Base-by-base conservation (phyloP, 2,888 invertebrate species). In the Psylliodes chrysocephalus region DNA sequence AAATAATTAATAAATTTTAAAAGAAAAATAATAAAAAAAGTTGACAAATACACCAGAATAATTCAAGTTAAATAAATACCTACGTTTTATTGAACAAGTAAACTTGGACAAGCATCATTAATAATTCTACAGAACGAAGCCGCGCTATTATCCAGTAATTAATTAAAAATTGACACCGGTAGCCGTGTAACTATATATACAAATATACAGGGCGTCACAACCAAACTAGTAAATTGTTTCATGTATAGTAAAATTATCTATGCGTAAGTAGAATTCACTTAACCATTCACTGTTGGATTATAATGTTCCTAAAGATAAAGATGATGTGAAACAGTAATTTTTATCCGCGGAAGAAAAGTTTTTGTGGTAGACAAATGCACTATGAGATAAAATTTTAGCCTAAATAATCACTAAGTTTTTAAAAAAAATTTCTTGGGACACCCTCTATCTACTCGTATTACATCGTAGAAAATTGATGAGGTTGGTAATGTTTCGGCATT, bases 111-210 rank as follows among this genome's bases (percentile, higher is more conserved):
- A 40, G 15, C 14, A 53, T 53, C 53, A 53, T 53, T 38, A 53
- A 53, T 53, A 53, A 53, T 15, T 14, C 10, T 40, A 15, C 12
- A 40, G 28, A 42, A 28, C 5, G 28, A 18, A 42, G 40, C 28
- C 54, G 54, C 51, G 54, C 51, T 54, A 61, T 67, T 64, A 67
- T 56, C 51, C 51, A 56, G 53, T 46, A 59, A 67, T 67, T 64
- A 67, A 67, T 67, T 67, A 67, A 64, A 64, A 61, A 67, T 67
- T 67, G 64, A 67, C 67, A 67, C 62, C 49, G 62, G 62, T 56
- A 64, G 64, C 40, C 52, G 35, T 44, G 25, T 40, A 38, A 2
- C 12, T 38, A 12, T 38, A 40, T 38, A 35, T n/a, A 25, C 19
- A 14, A 14, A 40, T 40, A 53, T 53, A 53, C 52, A 1, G n/a